Base-by-base conservation (phyloP, 2,113 vertebrate species). In the Lamprotornis superbus region DNA sequence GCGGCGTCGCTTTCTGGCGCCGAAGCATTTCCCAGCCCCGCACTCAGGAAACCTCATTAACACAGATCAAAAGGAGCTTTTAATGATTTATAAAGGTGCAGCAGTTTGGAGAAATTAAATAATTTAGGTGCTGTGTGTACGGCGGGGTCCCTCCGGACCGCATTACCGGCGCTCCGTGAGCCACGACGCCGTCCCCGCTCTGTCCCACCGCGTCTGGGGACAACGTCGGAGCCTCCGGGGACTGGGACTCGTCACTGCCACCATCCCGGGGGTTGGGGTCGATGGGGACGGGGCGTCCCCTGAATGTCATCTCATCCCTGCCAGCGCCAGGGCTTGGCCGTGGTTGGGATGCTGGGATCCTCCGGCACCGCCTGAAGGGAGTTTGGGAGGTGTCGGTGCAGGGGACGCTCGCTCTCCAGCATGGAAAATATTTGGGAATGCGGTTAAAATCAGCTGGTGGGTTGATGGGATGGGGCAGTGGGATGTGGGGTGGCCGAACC, bases 101-200 rank as follows among this genome's bases (percentile, higher is more conserved):
- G 98, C 97, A 97, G 98, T 98, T 98, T 98, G 97, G 96, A 97
- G 95, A 98, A 98, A 98, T 98, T 97, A 97, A 98, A 98, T 98
- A 98, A 98, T 98, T 98, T 97, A 98, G 96, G 97, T 97, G 96
- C 85, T 71, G 96, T 94, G 95, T 91, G 96, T 95, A 90, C 47
- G 79, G 84, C 18, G 28, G 80, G 77, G 87, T 86, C 95, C 97
- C 97, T 57, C 61, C 49, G 92, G 97, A 83, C 90, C 76, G 1
- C 94, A 67, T 87, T 90, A 74, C 91, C 39, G 82, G 59, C 84
- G 61, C 78, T 55, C 69, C 17, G 12, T 42, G 70, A 87, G 91
- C 90, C 46, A 2, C 25, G 20, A 9, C 6, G 31, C 37, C 18
- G 25, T 82, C 75, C 74, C 56, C 3, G 27, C 93, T 39, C 75